Base-by-base conservation (phyloP, 2,888 invertebrate species). In the Encarsia formosa region DNA sequence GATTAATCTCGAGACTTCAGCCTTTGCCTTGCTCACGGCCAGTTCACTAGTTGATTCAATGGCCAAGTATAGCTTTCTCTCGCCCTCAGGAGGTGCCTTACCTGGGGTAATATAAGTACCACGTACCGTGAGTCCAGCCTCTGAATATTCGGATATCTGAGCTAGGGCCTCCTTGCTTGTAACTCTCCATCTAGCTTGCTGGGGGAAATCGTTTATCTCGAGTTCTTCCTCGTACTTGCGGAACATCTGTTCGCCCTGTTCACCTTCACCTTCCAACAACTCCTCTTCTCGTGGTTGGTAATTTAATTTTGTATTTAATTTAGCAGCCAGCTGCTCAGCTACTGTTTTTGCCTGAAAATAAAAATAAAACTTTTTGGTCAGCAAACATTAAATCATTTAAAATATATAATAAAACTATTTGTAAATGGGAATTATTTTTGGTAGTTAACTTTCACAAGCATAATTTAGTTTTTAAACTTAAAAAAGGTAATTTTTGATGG, bases 131-230 rank as follows among this genome's bases (percentile, higher is more conserved):
- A 99, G 89, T 31, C 99, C 99, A 1, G 98, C 99, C 74, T 99
- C 99, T 0, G 97, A 97, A 75, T 97, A 98, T 75, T 99, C 99
- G 42, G 95, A 94, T 66, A 99, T 97, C 70, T 98, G 92, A 0
- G 95, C 95, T 60, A 99, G 76, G 5, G 98, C 96, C 78, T 99
- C 99, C 82, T 94, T 96, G 60, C 93, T 94, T 5, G 98, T 99
- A 51, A 99, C 95, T 61, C 95, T 83, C 95, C 96, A 99, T 53
- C 99, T 81, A 0, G 98, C 97, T 72, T 97, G 97, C 68, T 99
- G 99, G 23, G 99, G 99, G 78, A 99, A 99, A 76, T 99, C 99
- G 71, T 99, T 99, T 69, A 99, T 99, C 77, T 99, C 99, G 62
- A 99, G 79, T 72, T 99, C 99, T 63, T 98, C 98, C 75, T 99